Conservation (phyloP, 64 coral and sea anemone species). For the Dendrophyllia cribrosa region DNA sequence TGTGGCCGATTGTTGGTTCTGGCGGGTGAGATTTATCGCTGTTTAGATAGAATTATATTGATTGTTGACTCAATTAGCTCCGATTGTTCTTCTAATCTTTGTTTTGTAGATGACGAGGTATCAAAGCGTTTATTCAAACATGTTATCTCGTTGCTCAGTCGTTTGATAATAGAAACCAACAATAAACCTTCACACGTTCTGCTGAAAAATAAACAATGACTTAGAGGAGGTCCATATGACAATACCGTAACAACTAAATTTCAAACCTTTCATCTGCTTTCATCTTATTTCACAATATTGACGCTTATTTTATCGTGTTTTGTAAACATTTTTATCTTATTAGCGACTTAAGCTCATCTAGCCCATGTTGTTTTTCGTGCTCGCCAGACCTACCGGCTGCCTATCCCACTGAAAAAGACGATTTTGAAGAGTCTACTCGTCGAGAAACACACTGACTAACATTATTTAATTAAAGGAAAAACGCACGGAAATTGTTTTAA, state of each 20-base stretch:
- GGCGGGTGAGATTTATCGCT: slow-evolving; percentile 23
- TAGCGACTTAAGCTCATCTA: not conserved
- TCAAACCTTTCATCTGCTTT: not conserved
- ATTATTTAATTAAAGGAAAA: not conserved
- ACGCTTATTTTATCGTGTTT: slow-evolving; percentile 11
- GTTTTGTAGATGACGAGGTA: slow-evolving; percentile 33
- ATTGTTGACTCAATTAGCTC: slow-evolving; percentile 49
- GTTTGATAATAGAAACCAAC: slow-evolving; percentile 6
- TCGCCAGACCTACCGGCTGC: not conserved
- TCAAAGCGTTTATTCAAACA: slow-evolving; percentile 38
- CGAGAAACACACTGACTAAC: not conserved
- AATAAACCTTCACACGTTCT: slow-evolving; percentile 20
- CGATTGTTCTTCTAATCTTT: slow-evolving; percentile 44
- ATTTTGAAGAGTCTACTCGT: not conserved
- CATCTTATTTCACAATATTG: slow-evolving; percentile 37
- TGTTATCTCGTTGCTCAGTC: not conserved
- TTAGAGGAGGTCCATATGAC: slow-evolving; percentile 16
- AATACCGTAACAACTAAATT: slow-evolving; percentile 13
- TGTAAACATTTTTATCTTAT: slow-evolving; percentile 28
- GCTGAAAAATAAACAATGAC: slow-evolving; percentile 26
- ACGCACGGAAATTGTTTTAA: not conserved
- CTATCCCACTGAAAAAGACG: not conserved
- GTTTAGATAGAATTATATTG: slow-evolving; percentile 59
- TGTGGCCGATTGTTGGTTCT: not conserved
- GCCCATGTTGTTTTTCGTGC: not conserved